Evolutionary conservation across 2,797 vertebrate species (phyloP).

Genomic region (Neosalanx taihuensis): DNA sequence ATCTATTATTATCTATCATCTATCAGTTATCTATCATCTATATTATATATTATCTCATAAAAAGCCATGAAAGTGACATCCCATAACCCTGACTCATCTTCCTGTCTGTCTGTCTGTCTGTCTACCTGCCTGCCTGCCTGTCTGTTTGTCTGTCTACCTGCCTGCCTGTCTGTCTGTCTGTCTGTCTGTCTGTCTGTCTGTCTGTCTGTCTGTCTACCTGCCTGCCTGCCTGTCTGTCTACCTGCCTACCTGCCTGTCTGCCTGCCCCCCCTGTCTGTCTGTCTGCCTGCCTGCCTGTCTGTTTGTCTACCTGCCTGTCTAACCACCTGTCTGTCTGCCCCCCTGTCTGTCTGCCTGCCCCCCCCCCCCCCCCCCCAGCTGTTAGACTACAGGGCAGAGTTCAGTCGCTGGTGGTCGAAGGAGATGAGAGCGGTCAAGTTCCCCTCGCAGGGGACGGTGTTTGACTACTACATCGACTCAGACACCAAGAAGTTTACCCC

Average conservation of each 20-base stretch:
- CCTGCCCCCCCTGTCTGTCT: slow-evolving; percentile 7
- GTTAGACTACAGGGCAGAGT: slow-evolving; percentile 80
- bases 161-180: slow-evolving; percentile 11
- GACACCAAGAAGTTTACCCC: slow-evolving; percentile 78
- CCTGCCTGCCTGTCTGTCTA: neutral
- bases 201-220: too few relatives aligned
- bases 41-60: too few relatives aligned
- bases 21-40: too few relatives aligned
- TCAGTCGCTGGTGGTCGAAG: slow-evolving; percentile 85
- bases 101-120: too few relatives aligned
- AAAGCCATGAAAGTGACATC: too few relatives aligned
- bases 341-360: slow-evolving; percentile 9
- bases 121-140: neutral
- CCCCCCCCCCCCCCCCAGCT: slow-evolving; percentile 53
- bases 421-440: slow-evolving; percentile 82
- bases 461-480: slow-evolving; percentile 84
- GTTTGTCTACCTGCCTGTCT: neutral
- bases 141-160: neutral
- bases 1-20: too few relatives aligned
- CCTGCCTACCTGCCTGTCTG: neutral
- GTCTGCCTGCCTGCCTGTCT: neutral
- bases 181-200: neutral
- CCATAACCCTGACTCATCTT: neutral
- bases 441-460: slow-evolving; percentile 80
- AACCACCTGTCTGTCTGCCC: neutral